Percentiles rank a stretch among this genome's conserved stretches.
Evolutionary conservation across 2,113 vertebrate genomes (phyloP).

Genomic region (Hemiprocne comata): DNA sequence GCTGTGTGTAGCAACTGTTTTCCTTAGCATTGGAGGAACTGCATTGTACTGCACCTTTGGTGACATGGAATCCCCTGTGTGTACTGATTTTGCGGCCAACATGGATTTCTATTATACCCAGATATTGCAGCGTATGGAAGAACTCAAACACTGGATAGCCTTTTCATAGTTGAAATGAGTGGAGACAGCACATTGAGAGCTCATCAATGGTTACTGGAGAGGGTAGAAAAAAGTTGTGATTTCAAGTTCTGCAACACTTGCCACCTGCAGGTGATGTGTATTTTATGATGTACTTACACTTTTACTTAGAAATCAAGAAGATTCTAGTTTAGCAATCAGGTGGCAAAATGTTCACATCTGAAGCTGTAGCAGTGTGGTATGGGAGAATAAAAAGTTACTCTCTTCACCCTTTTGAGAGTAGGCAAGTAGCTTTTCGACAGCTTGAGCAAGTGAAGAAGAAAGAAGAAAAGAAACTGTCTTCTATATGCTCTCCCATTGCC

Average conservation of each 20-base stretch:
- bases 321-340: constrained; percentile 21
- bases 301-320: constrained; percentile 24
- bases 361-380: constrained; percentile 8
- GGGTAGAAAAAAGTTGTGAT: not conserved
- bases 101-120: constrained; percentile 88
- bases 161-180: constrained; percentile 77
- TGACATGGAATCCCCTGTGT: constrained; percentile 88
- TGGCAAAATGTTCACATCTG: constrained; percentile 1
- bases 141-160: constrained; percentile 85
- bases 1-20: constrained; percentile 90
- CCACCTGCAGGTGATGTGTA: not conserved
- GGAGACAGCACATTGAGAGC: not conserved
- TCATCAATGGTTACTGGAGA: constrained; percentile 12
- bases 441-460: not conserved
- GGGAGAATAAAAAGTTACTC: not conserved
- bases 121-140: constrained; percentile 77
- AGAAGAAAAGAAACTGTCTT: constrained; percentile 16
- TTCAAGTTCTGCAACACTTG: constrained; percentile 38
- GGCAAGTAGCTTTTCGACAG: not conserved
- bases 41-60: constrained; percentile 92
- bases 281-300: not conserved
- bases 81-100: constrained; percentile 90
- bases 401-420: constrained; percentile 4
- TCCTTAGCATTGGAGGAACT: constrained; percentile 93
- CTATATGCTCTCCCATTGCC: not conserved